Evolutionary conservation across 2,888 invertebrate species (phyloP).

Genomic region (Branchipolynoe longqiensis): DNA sequence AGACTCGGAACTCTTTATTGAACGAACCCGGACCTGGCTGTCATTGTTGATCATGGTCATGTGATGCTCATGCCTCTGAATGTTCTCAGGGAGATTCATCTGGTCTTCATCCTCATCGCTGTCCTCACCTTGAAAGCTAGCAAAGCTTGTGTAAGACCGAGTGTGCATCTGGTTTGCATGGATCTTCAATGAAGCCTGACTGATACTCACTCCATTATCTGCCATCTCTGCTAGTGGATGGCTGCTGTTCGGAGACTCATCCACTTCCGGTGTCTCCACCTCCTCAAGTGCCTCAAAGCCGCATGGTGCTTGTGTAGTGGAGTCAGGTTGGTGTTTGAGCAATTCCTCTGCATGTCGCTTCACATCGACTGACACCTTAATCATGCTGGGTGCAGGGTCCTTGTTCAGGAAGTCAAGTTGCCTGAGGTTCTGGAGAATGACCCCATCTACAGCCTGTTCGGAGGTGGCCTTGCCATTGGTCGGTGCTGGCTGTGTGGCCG

Average conservation of each 20-base stretch:
- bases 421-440: neutral
- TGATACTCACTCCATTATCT: neutral
- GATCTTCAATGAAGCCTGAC: constrained; percentile 18
- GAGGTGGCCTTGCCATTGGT: neutral
- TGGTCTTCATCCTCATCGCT: constrained; percentile 46
- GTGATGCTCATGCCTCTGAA: neutral
- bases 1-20: neutral
- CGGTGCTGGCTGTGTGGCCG: neutral
- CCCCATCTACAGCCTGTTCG: neutral
- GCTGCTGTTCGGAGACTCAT: neutral
- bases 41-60: neutral
- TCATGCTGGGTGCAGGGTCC: neutral
- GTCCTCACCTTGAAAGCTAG: constrained; percentile 22
- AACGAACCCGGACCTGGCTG: neutral
- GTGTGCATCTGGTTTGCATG: neutral
- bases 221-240: neutral
- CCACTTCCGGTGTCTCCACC: neutral
- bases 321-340: neutral
- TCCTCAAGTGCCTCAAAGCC: neutral
- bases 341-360: neutral
- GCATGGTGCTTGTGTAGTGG: neutral
- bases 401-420: constrained; percentile 25
- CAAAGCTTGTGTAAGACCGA: constrained; percentile 38
- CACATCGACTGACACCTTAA: neutral
- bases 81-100: neutral